Percentiles rank a stretch among this genome's conserved stretches.
Conservation (phyloP, 2,113 vertebrate species). For the Pachycephala philippinensis region DNA sequence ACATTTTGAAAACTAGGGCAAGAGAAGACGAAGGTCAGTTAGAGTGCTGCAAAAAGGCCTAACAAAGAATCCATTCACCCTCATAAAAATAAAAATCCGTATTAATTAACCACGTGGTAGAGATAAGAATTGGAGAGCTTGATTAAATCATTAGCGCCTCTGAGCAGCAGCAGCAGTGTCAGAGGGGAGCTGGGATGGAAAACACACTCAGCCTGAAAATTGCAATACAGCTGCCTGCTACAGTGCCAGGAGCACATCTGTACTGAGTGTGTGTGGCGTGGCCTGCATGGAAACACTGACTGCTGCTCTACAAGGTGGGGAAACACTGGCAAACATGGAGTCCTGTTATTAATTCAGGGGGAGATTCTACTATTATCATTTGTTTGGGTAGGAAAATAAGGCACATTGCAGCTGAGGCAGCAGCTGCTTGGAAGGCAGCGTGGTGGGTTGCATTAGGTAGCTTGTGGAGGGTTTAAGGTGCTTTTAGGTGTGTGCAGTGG, state of each 20-base stretch:
- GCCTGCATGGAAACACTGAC: background rate
- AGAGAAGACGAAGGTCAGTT: constrained; percentile 69
- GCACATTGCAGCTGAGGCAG: background rate
- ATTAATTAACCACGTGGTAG: constrained; percentile 71
- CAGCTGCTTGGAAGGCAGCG: background rate
- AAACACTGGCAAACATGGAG: background rate
- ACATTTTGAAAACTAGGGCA: constrained; percentile 67
- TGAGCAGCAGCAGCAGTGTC: background rate
- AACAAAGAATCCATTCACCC: constrained; percentile 77
- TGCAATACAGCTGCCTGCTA: background rate
- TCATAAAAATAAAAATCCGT: constrained; percentile 69
- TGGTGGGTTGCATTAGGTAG: background rate
- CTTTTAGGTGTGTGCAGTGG: background rate
- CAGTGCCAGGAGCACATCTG: background rate
- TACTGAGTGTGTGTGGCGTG: background rate
- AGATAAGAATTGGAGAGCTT: constrained; percentile 56
- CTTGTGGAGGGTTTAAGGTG: background rate
- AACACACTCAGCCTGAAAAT: constrained; percentile 13
- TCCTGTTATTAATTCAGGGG: background rate
- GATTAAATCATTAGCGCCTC: constrained; percentile 54
- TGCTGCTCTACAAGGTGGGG: background rate
- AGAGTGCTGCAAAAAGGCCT: constrained; percentile 59
- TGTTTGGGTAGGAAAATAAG: background rate
- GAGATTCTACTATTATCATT: background rate
- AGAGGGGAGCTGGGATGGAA: background rate